These are phyloP conservation scores for Lordiphosa fenestrarum DNA, from an alignment of 2,888 invertebrate species.

Conservation along the genomic window DNA sequence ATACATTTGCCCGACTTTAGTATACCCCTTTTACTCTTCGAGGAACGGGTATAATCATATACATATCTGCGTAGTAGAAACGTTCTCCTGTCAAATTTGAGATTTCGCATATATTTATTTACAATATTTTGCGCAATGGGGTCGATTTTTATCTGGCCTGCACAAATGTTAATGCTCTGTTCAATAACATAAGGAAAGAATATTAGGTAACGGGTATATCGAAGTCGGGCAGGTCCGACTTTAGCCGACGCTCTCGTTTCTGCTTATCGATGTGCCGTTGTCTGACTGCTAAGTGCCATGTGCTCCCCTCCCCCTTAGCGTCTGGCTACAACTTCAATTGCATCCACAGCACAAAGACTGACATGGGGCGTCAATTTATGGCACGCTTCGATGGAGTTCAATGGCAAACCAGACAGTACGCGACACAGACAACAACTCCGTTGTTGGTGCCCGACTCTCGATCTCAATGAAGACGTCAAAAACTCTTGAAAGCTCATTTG, in stretches of 20 bases:
- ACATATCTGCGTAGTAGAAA: too few species aligned
- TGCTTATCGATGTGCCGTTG: conserved; percentile 47
- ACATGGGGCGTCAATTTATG: conserved; percentile 70
- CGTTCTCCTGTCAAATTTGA: too few species aligned
- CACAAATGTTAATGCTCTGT: too few species aligned
- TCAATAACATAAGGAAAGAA: too few species aligned
- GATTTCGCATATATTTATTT: too few species aligned
- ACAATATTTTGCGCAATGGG: too few species aligned
- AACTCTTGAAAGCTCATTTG: conserved; percentile 2
- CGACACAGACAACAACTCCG: not conserved
- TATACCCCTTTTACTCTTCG: too few species aligned
- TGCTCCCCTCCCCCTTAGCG: conserved; percentile 6
- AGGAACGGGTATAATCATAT: too few species aligned
- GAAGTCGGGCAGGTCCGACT: too few species aligned
- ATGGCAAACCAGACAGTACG: conserved; percentile 40
- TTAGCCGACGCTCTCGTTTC: not conserved
- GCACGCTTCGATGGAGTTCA: conserved; percentile 72
- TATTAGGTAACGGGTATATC: too few species aligned
- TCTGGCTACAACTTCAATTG: not conserved
- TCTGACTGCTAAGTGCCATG: conserved; percentile 46
- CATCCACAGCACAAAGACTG: conserved; percentile 22
- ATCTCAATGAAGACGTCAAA: conserved; percentile 55
- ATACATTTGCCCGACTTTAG: too few species aligned
- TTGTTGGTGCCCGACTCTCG: conserved; percentile 14
- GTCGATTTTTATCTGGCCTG: too few species aligned